phyloP scores from a whole-genome alignment of 2,113 vertebrate genomes.

The Reinhardtius hippoglossoides region DNA sequence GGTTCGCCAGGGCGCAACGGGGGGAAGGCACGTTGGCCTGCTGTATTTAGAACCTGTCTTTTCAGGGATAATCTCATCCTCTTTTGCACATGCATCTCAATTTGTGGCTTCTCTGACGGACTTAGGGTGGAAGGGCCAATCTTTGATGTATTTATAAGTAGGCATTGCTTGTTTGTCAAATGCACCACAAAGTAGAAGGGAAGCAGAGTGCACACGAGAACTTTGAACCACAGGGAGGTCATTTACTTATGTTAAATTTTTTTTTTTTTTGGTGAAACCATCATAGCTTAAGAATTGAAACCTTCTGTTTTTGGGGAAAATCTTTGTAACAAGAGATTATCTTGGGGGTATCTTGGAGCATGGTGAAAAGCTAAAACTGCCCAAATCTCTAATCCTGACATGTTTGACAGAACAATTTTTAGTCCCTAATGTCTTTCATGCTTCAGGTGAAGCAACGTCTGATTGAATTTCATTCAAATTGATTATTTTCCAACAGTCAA shows the following conservation, averaged over 20 bases:
- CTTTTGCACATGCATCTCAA: conserved; percentile 53
- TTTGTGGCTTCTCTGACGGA: conserved; percentile 71
- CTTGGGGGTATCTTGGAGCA: neutral
- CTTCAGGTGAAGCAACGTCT: conserved; percentile 13
- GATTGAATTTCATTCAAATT: neutral
- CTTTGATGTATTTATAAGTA: conserved; percentile 79
- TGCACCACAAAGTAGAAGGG: conserved; percentile 61
- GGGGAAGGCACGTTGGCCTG: conserved; percentile 51
- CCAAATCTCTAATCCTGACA: neutral
- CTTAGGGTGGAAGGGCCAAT: conserved; percentile 52
- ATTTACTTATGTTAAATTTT: conserved; percentile 62
- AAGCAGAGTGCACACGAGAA: conserved; percentile 49
- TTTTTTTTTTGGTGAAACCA: conserved; percentile 8
- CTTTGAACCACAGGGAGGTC: conserved; percentile 47
- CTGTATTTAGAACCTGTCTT: conserved; percentile 76
- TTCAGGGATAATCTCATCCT: conserved; percentile 63
- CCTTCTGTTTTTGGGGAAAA: conserved; percentile 13
- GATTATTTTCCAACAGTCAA: conserved; percentile 4
- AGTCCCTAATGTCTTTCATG: neutral
- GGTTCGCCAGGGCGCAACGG: conserved; percentile 63
- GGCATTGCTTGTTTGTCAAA: conserved; percentile 74
- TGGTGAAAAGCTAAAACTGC: neutral
- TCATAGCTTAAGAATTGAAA: conserved; percentile 23
- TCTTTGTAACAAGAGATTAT: neutral
- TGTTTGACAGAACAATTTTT: neutral